These are phyloP conservation scores for Drosophila demipolita DNA, from an alignment of 2,888 invertebrate species.

Conservation along the genomic window DNA sequence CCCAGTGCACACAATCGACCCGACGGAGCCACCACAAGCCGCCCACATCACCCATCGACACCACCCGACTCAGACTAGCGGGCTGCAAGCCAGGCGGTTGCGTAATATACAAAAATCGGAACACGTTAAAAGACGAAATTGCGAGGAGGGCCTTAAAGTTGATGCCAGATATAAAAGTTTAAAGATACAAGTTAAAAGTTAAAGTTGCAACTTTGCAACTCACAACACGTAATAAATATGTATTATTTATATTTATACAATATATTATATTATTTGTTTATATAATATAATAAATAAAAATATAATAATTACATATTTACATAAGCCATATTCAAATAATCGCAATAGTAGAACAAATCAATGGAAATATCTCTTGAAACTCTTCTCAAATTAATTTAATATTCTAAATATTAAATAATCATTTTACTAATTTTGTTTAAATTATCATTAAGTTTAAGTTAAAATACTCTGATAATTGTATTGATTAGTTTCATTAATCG, in stretches of 20 bases:
- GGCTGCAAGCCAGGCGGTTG: constrained; percentile 24
- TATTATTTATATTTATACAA: neutral
- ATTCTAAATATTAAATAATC: neutral
- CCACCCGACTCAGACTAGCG: neutral
- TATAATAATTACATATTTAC: neutral
- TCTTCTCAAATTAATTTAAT: neutral
- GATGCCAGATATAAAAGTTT: constrained; percentile 1
- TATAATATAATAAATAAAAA: neutral
- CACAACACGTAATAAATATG: neutral
- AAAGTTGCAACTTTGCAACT: too few species aligned
- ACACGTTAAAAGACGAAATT: constrained; percentile 36
- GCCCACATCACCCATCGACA: constrained; percentile 2
- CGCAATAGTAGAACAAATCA: neutral
- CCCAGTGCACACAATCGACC: neutral
- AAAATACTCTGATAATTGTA: neutral
- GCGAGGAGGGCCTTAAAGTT: constrained; percentile 23
- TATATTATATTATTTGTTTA: too few species aligned
- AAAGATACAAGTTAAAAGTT: neutral
- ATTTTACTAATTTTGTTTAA: neutral
- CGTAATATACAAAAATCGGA: constrained; percentile 54
- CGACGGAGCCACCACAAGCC: neutral
- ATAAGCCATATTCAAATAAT: neutral
- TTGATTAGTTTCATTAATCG: neutral
- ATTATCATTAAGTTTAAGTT: neutral
- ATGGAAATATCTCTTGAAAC: neutral